Evolutionary conservation across 2,888 invertebrate genomes (phyloP).

Genomic region (Subacronicta megacephala): DNA sequence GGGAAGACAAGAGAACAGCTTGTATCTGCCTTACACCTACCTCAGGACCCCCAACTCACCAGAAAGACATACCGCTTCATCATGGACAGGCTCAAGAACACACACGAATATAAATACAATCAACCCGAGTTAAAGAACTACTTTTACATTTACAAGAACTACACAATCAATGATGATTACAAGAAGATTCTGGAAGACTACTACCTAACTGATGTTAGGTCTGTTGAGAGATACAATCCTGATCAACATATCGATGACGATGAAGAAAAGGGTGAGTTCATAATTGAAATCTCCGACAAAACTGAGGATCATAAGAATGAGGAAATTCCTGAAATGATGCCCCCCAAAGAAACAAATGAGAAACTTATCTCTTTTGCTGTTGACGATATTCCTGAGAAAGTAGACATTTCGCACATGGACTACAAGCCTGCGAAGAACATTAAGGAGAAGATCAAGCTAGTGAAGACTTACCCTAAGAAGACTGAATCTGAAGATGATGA

Average conservation of each 20-base stretch:
- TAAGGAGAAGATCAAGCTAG: constrained; percentile 88
- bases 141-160: constrained; percentile 92
- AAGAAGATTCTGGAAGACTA: constrained; percentile 89
- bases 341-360: constrained; percentile 85
- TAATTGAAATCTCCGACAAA: constrained; percentile 73
- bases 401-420: constrained; percentile 73
- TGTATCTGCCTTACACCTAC: constrained; percentile 87
- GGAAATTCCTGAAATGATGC: constrained; percentile 74
- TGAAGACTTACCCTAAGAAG: constrained; percentile 86
- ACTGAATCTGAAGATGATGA: constrained; percentile 85
- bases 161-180: constrained; percentile 90
- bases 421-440: constrained; percentile 86
- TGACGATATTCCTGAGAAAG: constrained; percentile 83
- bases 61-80: constrained; percentile 85
- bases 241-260: constrained; percentile 71
- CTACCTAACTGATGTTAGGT: constrained; percentile 91
- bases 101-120: constrained; percentile 83
- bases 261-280: constrained; percentile 70
- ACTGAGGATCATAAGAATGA: constrained; percentile 72
- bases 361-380: constrained; percentile 88
- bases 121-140: constrained; percentile 91
- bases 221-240: constrained; percentile 80
- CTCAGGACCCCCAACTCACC: constrained; percentile 82
- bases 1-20: constrained; percentile 91
- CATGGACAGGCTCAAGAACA: constrained; percentile 86